Evolutionary conservation across 2,113 vertebrate genomes (phyloP).

Genomic region (Gnathonemus echidnorhynchus): DNA sequence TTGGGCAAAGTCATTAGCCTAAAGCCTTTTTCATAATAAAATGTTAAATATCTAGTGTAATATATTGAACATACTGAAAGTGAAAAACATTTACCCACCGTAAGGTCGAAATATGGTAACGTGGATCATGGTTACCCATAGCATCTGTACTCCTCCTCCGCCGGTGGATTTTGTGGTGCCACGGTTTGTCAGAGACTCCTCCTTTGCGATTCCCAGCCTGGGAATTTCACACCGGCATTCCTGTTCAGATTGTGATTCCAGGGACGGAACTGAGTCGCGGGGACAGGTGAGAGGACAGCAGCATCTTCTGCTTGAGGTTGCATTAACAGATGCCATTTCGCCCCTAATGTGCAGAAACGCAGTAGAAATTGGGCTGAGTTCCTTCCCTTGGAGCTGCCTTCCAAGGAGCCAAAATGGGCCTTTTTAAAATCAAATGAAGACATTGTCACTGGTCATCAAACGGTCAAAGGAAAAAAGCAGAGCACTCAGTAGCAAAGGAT

Average conservation of each 20-base stretch:
- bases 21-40: neutral
- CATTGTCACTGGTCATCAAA: constrained; percentile 1
- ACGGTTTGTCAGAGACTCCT: neutral
- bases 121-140: neutral
- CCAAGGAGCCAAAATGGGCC: neutral
- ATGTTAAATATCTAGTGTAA: neutral
- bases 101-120: neutral
- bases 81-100: neutral
- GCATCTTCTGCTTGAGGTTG: neutral
- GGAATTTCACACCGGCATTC: neutral
- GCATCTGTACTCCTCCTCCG: neutral
- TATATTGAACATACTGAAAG: neutral
- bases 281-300: neutral
- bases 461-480: neutral
- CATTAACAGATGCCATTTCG: neutral
- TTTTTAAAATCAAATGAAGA: neutral
- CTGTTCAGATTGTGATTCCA: neutral
- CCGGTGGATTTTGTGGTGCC: neutral
- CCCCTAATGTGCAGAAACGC: neutral
- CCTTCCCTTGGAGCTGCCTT: neutral
- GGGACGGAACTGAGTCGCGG: neutral
- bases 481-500: neutral
- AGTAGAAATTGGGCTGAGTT: neutral
- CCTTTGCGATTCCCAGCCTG: neutral
- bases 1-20: neutral